phyloP scores from a whole-genome alignment of 2,113 vertebrate species.

The Dascyllus trimaculatus region DNA sequence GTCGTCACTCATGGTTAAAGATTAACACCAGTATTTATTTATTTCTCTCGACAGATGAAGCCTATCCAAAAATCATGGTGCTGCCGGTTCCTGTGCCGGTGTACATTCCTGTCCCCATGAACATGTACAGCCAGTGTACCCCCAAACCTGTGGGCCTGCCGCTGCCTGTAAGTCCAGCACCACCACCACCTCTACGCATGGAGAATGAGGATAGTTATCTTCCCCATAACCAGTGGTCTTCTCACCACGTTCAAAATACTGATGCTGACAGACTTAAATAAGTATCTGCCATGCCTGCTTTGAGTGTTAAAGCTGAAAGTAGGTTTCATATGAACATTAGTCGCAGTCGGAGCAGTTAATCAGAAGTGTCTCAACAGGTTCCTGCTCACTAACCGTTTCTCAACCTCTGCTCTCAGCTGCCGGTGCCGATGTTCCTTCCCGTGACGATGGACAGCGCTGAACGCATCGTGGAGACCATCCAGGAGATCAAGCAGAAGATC shows the following conservation, averaged over 20 bases:
- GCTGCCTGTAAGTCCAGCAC: slow-evolving; percentile 88
- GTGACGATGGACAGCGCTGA: slow-evolving; percentile 89
- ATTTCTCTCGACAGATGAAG: slow-evolving; percentile 59
- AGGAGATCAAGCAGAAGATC: slow-evolving; percentile 93
- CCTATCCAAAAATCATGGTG: slow-evolving; percentile 85
- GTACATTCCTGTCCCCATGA: slow-evolving; percentile 94
- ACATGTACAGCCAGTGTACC: slow-evolving; percentile 94
- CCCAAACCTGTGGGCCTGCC: slow-evolving; percentile 92
- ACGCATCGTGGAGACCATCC: slow-evolving; percentile 88
- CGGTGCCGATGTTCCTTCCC: slow-evolving; percentile 94
- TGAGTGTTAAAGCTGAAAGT: too few species aligned
- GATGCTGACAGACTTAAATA: too few species aligned
- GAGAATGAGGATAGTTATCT: not conserved
- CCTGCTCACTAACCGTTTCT: not conserved
- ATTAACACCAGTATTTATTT: too few species aligned
- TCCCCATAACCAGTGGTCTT: too few species aligned
- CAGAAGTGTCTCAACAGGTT: too few species aligned
- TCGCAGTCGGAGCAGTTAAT: too few species aligned
- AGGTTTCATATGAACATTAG: too few species aligned
- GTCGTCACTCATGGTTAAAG: too few species aligned
- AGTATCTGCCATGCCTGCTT: not conserved
- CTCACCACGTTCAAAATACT: too few species aligned
- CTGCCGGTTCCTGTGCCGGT: slow-evolving; percentile 95
- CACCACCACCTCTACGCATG: not conserved
- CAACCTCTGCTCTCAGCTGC: slow-evolving; percentile 82